Conservation (phyloP, 2,113 vertebrate genomes). For the Pagrus major region DNA sequence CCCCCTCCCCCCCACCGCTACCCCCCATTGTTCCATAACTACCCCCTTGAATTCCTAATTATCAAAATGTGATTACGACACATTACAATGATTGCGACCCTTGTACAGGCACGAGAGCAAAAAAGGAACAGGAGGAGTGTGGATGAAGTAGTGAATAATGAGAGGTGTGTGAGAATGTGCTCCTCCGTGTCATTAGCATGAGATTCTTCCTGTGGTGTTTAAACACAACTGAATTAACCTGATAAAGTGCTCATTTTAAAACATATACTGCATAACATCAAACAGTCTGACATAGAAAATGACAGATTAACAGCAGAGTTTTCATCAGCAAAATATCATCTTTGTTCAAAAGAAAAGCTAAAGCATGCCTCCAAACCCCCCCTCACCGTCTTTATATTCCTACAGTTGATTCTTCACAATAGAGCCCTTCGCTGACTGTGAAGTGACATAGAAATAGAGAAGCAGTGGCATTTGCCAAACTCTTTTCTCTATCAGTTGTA, state of each 20-base stretch:
- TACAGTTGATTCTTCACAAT: conserved; percentile 35
- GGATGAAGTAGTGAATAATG: conserved; percentile 55
- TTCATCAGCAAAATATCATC: neutral
- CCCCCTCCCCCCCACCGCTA: conserved; percentile 30
- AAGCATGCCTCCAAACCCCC: conserved; percentile 10
- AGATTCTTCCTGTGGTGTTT: conserved; percentile 22
- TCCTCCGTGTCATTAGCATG: conserved; percentile 22
- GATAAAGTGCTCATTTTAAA: conserved; percentile 10
- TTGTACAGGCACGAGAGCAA: conserved; percentile 22
- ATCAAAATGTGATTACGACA: conserved; percentile 65
- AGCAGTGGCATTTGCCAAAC: conserved; percentile 49
- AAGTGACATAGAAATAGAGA: conserved; percentile 44
- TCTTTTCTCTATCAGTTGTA: conserved; percentile 38
- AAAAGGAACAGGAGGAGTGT: conserved; percentile 24
- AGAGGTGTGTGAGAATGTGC: conserved; percentile 42
- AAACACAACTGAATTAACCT: conserved; percentile 49
- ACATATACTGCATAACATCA: neutral
- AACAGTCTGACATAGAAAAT: neutral
- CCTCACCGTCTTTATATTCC: conserved; percentile 8
- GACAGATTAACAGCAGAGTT: neutral
- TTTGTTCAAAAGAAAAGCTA: conserved; percentile 15
- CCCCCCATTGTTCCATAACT: conserved; percentile 52
- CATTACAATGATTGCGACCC: conserved; percentile 61
- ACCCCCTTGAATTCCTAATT: conserved; percentile 61
- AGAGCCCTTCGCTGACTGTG: conserved; percentile 25